Percentiles rank a stretch among this genome's conserved stretches.
These are phyloP conservation scores for Calosoma granatense DNA, from an alignment of 1,140 invertebrate species.

Conservation along the genomic window DNA sequence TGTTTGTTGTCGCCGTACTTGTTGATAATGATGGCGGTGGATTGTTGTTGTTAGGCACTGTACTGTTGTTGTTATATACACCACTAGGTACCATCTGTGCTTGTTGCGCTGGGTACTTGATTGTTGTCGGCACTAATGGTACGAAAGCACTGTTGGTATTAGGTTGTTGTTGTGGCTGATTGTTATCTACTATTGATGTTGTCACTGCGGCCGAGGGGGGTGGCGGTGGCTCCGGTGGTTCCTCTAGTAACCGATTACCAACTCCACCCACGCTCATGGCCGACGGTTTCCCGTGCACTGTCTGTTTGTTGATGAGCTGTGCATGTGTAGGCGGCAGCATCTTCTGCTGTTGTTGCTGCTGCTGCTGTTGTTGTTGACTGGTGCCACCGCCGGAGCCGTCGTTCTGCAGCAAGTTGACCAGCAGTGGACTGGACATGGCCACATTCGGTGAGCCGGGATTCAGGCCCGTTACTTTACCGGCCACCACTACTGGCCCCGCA, in stretches of 20 bases:
- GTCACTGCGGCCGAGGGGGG: not conserved
- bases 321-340: not conserved
- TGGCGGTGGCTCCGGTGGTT: too few relatives aligned
- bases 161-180: not conserved
- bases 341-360: constrained; percentile 7
- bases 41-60: too few relatives aligned
- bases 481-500: not conserved
- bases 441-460: constrained; percentile 42
- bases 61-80: not conserved
- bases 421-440: constrained; percentile 74
- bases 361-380: not conserved
- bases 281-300: too few relatives aligned
- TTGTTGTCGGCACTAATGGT: not conserved
- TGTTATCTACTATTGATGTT: not conserved
- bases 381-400: constrained; percentile 47
- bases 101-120: not conserved
- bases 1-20: not conserved
- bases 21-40: too few relatives aligned
- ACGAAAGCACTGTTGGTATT: not conserved
- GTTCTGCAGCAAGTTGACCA: constrained; percentile 85
- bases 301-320: not conserved
- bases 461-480: constrained; percentile 32
- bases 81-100: not conserved
- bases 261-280: too few relatives aligned
- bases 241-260: not conserved